Base-by-base conservation (phyloP, 2,888 invertebrate species). In the Terebella lapidaria region DNA sequence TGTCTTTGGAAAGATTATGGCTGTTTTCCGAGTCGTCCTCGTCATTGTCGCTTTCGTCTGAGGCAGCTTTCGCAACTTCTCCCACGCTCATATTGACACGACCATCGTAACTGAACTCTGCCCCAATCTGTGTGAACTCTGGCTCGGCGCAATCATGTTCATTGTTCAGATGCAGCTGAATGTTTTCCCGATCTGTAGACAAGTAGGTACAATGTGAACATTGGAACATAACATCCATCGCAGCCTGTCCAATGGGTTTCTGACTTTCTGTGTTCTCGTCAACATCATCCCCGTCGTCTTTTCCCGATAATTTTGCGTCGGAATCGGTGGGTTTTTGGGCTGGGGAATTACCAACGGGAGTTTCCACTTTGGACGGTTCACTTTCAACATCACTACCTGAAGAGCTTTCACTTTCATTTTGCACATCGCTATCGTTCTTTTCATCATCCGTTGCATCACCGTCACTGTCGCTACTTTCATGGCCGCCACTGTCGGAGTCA, bases 141-240 rank as follows among this genome's bases (percentile, higher is more conserved):
- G 46, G 53, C 18, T 29, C 56, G 2, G 52, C 42, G 15, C 45
- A 22, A 24, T 52, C 55, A 55, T 63, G 63, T 47, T 60, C 54
- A 20, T 27, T 28, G 22, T 18, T 25, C 26, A 60, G 42, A 35
- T 63, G 63, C 2, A 25, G n/a, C 15, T 53, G 53, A 15, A 63
- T 58, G 30, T 53, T 49, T 22, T 54, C 30, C 15, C 45, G n/a
- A 28, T 57, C 52, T 3, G 61, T 61, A 10, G 60, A 58, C 30
- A 57, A 58, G 56, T 49, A 61, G 18, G 60, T 54, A 28, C 63
- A 63, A 28, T 57, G 51, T 26, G 63, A 60, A 24, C 63, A 63
- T 30, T 60, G 60, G 60, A 58, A 63, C 49, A 62, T 63, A 29
- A 53, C 53, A 58, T 58, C 56, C 15, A 15, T 27, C 20, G 28